A percentile compares a stretch with the other conserved stretches of the same genome.
These are phyloP conservation scores for Microctonus hyperodae DNA, from an alignment of 2,888 invertebrate genomes.

Conservation along the genomic window DNA sequence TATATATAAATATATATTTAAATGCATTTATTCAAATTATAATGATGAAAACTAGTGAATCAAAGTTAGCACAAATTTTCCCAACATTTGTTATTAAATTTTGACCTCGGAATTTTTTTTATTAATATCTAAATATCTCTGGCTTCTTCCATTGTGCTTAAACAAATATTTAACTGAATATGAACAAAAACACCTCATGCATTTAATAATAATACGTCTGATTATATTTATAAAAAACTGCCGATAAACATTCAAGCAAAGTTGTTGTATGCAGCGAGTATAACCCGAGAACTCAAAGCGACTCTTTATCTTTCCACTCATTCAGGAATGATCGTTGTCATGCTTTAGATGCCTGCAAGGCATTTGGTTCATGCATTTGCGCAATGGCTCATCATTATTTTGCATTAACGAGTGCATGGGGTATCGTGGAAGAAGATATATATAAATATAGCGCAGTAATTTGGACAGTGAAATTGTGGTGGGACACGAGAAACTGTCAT, in stretches of 20 bases:
- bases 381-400: neutral
- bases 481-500: slow-evolving; percentile 30
- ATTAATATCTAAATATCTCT: neutral
- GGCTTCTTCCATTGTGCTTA: no score
- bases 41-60: neutral
- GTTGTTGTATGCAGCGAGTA: neutral
- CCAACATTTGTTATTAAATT: neutral
- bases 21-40: neutral
- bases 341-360: slow-evolving; percentile 6
- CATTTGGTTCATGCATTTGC: neutral
- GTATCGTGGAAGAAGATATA: neutral
- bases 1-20: neutral
- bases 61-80: neutral
- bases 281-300: slow-evolving; percentile 10
- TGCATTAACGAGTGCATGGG: slow-evolving; percentile 7
- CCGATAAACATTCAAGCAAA: neutral
- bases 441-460: neutral
- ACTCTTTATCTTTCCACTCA: neutral
- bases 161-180: neutral
- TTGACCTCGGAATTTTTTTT: neutral
- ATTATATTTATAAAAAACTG: neutral
- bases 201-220: neutral
- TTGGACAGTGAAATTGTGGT: slow-evolving; percentile 12
- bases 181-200: neutral
- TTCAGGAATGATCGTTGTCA: neutral